Evolutionary conservation across 2,113 vertebrate species (phyloP).

Genomic region (Percopsis transmontana): DNA sequence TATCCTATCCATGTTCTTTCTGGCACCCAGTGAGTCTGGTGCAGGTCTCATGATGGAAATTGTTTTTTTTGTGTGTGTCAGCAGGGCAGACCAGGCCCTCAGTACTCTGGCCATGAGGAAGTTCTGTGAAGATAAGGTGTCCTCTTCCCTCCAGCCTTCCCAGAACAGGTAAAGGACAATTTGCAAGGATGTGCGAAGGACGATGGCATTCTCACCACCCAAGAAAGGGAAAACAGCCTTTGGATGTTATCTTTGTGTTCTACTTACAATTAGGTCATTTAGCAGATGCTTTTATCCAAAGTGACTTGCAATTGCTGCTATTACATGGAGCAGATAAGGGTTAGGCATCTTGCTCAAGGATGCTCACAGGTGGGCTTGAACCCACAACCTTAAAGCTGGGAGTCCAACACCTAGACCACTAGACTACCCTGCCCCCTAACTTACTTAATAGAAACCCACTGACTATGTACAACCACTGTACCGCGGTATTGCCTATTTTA

Average conservation of each 20-base stretch:
- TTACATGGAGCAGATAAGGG: too few species aligned
- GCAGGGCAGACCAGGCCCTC: conserved; percentile 90
- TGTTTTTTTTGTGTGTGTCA: conserved; percentile 27
- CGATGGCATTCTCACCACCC: not conserved
- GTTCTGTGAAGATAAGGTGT: conserved; percentile 94
- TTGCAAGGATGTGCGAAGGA: not conserved
- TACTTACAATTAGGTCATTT: too few species aligned
- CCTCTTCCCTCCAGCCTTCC: conserved; percentile 87
- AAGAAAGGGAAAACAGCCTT: not conserved
- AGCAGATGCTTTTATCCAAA: too few species aligned
- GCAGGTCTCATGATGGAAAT: conserved; percentile 59
- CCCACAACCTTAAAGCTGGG: too few species aligned
- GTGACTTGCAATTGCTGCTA: too few species aligned
- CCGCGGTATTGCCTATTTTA: too few species aligned
- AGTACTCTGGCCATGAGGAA: conserved; percentile 92
- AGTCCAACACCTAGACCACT: too few species aligned
- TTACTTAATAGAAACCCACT: not conserved
- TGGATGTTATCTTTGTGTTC: too few species aligned
- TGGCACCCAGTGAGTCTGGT: conserved; percentile 49
- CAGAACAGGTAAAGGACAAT: conserved; percentile 83
- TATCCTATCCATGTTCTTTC: conserved; percentile 64
- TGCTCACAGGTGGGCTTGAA: too few species aligned
- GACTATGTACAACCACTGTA: not conserved
- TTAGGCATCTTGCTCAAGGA: too few species aligned
- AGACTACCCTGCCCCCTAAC: too few species aligned